Percentiles rank a stretch among this genome's conserved stretches.
Evolutionary conservation across 1,140 invertebrate genomes (phyloP).

Genomic region (Parapsyche elsis): DNA sequence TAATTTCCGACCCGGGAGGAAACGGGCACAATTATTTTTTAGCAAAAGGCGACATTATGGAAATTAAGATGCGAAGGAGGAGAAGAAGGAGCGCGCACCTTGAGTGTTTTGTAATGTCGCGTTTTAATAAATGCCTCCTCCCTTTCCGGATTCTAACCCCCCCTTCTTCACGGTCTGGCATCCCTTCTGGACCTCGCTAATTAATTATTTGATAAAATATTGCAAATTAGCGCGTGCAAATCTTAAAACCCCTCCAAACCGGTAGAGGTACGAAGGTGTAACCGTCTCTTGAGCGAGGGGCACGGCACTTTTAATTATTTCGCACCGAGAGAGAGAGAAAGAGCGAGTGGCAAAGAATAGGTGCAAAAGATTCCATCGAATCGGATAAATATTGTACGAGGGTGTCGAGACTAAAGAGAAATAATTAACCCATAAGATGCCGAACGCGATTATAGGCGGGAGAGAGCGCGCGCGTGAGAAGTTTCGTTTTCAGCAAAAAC

Average conservation of each 20-base stretch:
- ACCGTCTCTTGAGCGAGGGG: neutral
- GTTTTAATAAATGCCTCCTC: conserved; percentile 52
- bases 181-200: conserved; percentile 45
- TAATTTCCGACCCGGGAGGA: conserved; percentile 49
- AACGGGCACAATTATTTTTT: conserved; percentile 53
- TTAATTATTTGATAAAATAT: conserved; percentile 57
- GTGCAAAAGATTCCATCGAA: neutral
- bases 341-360: neutral
- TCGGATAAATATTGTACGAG: neutral
- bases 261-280: neutral
- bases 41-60: conserved; percentile 54
- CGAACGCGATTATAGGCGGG: too few relatives aligned
- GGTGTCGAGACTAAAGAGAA: neutral
- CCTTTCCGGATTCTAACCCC: neutral
- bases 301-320: neutral
- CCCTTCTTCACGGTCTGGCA: neutral
- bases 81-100: conserved; percentile 45
- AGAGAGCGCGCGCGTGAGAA: too few relatives aligned
- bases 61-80: conserved; percentile 53
- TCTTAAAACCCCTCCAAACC: neutral
- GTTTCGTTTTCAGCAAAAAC: too few relatives aligned
- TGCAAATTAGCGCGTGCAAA: conserved; percentile 60
- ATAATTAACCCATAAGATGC: too few relatives aligned
- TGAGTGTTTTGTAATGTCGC: conserved; percentile 57
- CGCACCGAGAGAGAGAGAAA: neutral